phyloP scores from a whole-genome alignment of 2,797 vertebrate species.

The Emydoidea blandingii region DNA sequence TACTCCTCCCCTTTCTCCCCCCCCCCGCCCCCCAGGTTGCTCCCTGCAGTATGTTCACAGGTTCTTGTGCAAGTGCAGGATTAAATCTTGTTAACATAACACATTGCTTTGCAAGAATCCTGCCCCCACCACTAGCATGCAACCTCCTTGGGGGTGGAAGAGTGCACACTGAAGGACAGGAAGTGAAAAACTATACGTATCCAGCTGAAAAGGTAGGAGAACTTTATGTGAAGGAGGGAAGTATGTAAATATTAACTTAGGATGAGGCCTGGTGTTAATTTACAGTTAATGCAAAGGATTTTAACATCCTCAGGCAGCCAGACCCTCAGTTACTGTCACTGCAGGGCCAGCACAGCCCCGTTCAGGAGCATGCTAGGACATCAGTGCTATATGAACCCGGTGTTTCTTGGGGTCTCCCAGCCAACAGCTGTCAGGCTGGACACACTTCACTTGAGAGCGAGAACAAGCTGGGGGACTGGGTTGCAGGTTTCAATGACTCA shows the following conservation, averaged over 20 bases:
- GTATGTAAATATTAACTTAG: accelerated
- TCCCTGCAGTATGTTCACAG: accelerated
- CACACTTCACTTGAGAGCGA: neutral
- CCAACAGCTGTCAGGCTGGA: neutral
- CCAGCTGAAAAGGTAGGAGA: accelerated
- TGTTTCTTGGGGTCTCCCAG: neutral
- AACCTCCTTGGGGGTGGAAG: neutral
- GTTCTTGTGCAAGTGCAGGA: accelerated
- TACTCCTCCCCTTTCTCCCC: neutral
- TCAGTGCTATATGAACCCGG: neutral
- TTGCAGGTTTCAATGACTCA: neutral
- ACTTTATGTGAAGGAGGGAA: accelerated
- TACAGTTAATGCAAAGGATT: neutral
- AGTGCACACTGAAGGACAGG: accelerated
- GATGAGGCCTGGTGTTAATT: accelerated
- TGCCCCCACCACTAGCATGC: neutral
- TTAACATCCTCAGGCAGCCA: neutral
- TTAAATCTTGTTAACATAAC: neutral
- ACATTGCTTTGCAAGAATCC: neutral
- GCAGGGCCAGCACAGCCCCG: neutral
- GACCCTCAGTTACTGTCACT: neutral
- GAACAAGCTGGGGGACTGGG: neutral
- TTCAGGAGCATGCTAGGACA: neutral
- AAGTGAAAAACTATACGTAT: accelerated
- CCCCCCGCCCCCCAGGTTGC: neutral